Base-by-base conservation (phyloP, 2,888 invertebrate species). In the Yponomeuta plumbellus region DNA sequence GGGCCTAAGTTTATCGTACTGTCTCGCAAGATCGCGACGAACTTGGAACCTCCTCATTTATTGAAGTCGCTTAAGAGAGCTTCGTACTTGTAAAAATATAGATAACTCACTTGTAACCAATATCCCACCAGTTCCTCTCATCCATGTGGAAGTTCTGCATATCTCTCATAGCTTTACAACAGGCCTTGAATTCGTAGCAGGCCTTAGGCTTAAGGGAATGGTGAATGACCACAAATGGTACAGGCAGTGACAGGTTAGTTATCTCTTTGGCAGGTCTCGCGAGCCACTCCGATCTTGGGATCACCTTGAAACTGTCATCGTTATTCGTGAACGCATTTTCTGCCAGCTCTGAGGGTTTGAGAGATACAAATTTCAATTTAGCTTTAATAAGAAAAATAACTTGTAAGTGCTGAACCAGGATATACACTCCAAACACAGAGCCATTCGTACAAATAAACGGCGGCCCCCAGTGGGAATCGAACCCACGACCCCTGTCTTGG, bases 191-290 rank as follows among this genome's bases (percentile, higher is more conserved):
- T 0, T 80, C 88, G 67, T 82, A 81, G 75, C 95, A 95, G 11
- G 93, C 94, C 0, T 81, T 76, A 0, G 94, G 94, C 44, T 76
- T 83, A 75, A 93, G 93, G 0, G 94, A 94, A 81, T 95, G 95
- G 79, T 95, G 95, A 69, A 95, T 94, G 66, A 95, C 94, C 61
- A 95, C 94, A 75, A 89, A 94, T 0, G 94, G 93, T 1, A 94
- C 93, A 0, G 95, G 94, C 8, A 88, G 92, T 3, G 72, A 21
- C 71, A 95, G 91, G 1, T 84, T 78, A 56, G 83, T 81, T 26
- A 81, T 83, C 23, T 81, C 69, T 66, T 84, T 92, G 0, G 94
- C 84, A 1, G 83, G 74, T 61, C 92, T 83, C 0, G 95, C 95
- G 0, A 89, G 83, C 95, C 95, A 95, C 69, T 91, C 88, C 0